These are phyloP conservation scores for Periophthalmus modestus DNA, from an alignment of 2,113 vertebrate genomes.

Conservation along the genomic window DNA sequence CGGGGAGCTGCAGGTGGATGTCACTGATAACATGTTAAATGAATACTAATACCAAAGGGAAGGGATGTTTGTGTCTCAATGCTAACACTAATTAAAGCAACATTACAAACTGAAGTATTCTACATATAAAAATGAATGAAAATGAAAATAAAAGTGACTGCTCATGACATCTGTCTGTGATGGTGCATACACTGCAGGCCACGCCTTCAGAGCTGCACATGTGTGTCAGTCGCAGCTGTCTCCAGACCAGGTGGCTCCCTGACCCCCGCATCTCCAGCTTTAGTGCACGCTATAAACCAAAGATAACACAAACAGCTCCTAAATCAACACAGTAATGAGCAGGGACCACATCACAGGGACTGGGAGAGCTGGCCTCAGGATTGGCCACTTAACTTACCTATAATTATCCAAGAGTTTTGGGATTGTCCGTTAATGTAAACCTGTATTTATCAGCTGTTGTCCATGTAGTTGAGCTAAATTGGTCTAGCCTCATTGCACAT, in stretches of 20 bases:
- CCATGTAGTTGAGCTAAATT: no score
- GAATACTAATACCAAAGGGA: no score
- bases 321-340: constrained; percentile 67
- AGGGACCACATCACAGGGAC: not conserved
- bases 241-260: constrained; percentile 62
- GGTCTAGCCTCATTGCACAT: no score
- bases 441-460: not conserved
- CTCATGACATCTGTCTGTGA: no score
- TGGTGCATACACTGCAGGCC: constrained; percentile 36
- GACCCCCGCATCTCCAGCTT: constrained; percentile 57
- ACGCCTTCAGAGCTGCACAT: constrained; percentile 29
- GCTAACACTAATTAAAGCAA: no score
- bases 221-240: constrained; percentile 67
- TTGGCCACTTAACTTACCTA: not conserved
- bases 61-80: no score
- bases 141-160: no score
- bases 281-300: constrained; percentile 67
- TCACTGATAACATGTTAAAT: no score
- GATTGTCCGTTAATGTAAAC: not conserved
- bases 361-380: not conserved
- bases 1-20: no score
- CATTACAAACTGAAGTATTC: no score
- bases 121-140: no score
- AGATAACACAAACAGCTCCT: constrained; percentile 69
- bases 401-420: not conserved